Evolutionary conservation across 1,140 invertebrate species (phyloP).

Genomic region (Phymastichus coffea): DNA sequence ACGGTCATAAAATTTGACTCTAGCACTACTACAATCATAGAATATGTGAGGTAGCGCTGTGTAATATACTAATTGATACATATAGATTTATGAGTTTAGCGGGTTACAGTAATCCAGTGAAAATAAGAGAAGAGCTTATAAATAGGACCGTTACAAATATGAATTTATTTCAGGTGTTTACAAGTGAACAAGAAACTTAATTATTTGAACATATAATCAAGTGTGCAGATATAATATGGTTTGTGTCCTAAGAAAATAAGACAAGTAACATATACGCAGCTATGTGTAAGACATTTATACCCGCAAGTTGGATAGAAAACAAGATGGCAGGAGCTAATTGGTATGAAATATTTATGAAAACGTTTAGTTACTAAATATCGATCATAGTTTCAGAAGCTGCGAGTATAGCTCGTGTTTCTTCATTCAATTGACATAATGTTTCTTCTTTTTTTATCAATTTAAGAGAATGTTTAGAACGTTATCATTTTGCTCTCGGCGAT

Average conservation of each 20-base stretch:
- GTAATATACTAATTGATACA: too few relatives aligned
- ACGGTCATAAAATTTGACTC: too few relatives aligned
- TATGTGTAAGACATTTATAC: not conserved
- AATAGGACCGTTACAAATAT: too few relatives aligned
- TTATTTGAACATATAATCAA: not conserved
- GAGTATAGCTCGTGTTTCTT: conserved; percentile 33
- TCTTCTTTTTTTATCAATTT: conserved; percentile 36
- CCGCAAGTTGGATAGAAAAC: not conserved
- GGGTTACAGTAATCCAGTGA: too few relatives aligned
- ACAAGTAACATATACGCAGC: not conserved
- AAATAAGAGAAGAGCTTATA: too few relatives aligned
- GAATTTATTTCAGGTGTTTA: not conserved
- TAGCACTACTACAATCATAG: too few relatives aligned
- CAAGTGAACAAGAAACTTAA: not conserved
- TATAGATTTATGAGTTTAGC: too few relatives aligned
- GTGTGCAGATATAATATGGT: not conserved
- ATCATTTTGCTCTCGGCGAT: conserved; percentile 27
- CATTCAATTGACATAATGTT: conserved; percentile 37
- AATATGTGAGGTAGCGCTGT: too few relatives aligned
- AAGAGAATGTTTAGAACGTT: conserved; percentile 10
- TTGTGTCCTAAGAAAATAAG: conserved; percentile 47
- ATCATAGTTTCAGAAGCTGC: conserved; percentile 37
- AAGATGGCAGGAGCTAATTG: conserved; percentile 37
- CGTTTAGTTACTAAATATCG: conserved; percentile 29
- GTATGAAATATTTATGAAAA: conserved; percentile 32